A percentile compares a stretch with the other conserved stretches of the same genome.
Evolutionary conservation across 2,113 vertebrate genomes (phyloP).

Genomic region (Myrmophylax atrothorax): DNA sequence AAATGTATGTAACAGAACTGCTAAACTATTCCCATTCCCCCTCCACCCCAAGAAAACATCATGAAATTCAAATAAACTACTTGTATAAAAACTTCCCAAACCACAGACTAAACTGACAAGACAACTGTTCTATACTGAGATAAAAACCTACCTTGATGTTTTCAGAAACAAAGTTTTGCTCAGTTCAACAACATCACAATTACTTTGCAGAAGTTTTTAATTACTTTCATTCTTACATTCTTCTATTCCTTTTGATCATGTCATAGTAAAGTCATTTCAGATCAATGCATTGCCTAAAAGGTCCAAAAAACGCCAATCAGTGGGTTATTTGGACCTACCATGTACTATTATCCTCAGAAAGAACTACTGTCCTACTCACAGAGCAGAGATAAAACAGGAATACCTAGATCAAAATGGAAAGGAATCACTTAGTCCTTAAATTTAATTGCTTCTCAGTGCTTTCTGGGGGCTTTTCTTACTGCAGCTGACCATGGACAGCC

Average conservation of each 20-base stretch:
- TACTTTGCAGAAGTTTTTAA: not conserved
- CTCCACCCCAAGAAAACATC: not conserved
- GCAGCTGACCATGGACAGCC: not conserved
- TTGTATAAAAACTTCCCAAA: not conserved
- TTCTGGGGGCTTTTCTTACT: not conserved
- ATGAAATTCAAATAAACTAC: not conserved
- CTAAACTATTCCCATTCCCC: not conserved
- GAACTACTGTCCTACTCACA: not conserved
- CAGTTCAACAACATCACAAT: not conserved
- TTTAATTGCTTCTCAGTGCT: slow-evolving; percentile 49
- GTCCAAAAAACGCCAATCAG: not conserved
- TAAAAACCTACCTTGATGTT: not conserved
- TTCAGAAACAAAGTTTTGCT: not conserved
- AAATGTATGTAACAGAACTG: not conserved
- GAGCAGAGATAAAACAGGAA: slow-evolving; percentile 32
- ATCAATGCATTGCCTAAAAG: not conserved
- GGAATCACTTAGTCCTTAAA: slow-evolving; percentile 57
- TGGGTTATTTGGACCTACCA: not conserved
- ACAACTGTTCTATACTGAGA: not conserved
- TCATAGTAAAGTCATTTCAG: not conserved
- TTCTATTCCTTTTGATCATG: not conserved
- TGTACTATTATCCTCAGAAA: not conserved
- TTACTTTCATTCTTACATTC: not conserved
- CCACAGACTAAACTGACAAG: not conserved
- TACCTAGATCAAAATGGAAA: slow-evolving; percentile 45